These are phyloP conservation scores for rabbit (Oryctolagus cuniculus) DNA, from an alignment of 2,113 vertebrate genomes.

Conservation along the genomic window mOryCun1.1 NC_091435.1:167803501-167804000, in stretches of 20 bases:
- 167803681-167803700: not conserved
- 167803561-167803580: not conserved
- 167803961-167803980: not conserved
- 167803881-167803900: not conserved
- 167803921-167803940: not conserved
- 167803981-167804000: slow-evolving; percentile 15
- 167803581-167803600: not conserved
- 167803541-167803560: not conserved
- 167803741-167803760: not conserved
- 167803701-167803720: not conserved
- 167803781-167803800: not conserved
- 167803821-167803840: not conserved
- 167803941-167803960: slow-evolving; percentile 1
- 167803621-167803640: not conserved
- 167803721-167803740: not conserved
- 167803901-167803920: not conserved
- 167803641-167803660: not conserved
- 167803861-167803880: not conserved
- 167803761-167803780: not conserved
- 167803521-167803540: not conserved
- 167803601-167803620: not conserved
- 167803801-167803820: too few species aligned
- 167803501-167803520: not conserved
- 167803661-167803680: not conserved
- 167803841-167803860: not conserved